These are phyloP conservation scores for Pseudorectes ferrugineus DNA, from an alignment of 2,113 vertebrate species.

Conservation along the genomic window DNA sequence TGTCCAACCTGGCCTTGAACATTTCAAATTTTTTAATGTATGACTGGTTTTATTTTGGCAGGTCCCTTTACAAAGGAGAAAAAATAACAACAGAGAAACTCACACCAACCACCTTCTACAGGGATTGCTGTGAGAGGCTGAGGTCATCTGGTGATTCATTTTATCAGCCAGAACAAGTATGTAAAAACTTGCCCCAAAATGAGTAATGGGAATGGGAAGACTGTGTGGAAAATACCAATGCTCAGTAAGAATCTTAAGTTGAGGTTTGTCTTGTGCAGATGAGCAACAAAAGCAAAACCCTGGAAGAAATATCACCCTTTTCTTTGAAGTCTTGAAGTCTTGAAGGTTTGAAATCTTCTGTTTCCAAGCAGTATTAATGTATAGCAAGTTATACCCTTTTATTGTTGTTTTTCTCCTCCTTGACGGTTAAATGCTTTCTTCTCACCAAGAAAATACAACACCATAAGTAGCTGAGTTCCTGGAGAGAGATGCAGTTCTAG, in stretches of 20 bases:
- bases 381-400: background rate
- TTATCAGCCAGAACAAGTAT: background rate
- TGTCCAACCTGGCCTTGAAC: background rate
- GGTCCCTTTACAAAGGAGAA: background rate
- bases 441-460: background rate
- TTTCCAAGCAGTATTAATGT: background rate
- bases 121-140: background rate
- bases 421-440: background rate
- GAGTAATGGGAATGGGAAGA: background rate
- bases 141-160: background rate
- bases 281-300: background rate
- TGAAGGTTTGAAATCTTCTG: background rate
- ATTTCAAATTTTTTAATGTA: background rate
- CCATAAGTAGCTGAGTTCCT: background rate
- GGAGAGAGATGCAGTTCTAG: background rate
- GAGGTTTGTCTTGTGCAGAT: background rate
- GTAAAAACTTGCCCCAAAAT: background rate
- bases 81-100: background rate
- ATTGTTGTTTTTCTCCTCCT: background rate
- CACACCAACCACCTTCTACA: background rate
- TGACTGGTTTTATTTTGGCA: background rate
- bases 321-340: background rate
- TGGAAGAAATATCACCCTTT: background rate
- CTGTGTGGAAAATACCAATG: background rate
- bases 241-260: background rate